Evolutionary conservation across 2,888 invertebrate genomes (phyloP), one percentile per base, ranked within the genome.

Genomic region (Lasioglossum pauxillum): DNA sequence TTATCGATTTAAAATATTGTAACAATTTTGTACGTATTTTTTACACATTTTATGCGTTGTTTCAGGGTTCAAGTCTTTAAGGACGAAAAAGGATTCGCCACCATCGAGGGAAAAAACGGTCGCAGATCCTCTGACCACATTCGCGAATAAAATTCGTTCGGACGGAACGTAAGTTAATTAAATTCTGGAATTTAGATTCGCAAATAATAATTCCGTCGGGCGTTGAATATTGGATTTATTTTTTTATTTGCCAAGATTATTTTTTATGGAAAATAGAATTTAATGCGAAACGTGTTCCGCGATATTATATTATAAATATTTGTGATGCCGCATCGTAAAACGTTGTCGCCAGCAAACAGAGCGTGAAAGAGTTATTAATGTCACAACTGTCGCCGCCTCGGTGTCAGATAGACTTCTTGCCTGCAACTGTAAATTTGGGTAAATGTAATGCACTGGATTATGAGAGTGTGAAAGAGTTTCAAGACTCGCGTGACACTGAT

Each of bases 341-440:
- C 79, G 14, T 76, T 69, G 38, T 12, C 19, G n/a, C 8, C 38
- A 90, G 90, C 16, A 86, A 83, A 77, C 84, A 87, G 31, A 83
- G 80, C 57, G 67, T 85, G 38, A 88, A 75, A 64, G 90, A 90
- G 49, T 49, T 90, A 41, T 76, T 90, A 75, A 86, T 85, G 82
- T 85, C 89, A 7, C 78, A 83, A 12, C 31, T 89, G 76, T 80
- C 60, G 75, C 72, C 80, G 64, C 23, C 35, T 16, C 64, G 49
- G 16, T 81, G 38, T 44, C 83, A 38, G 60, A 49, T 19, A 60
- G 53, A 41, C 49, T 81, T 75, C 41, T 44, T 80, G 35, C 73
- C 80, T 41, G 19, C n/a, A 27, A 41, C 31, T 46, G 38, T 23
- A 14, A 75, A 60, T 35, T 67, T 73, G 38, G 75, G 69, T 35